A percentile compares a stretch with the other conserved stretches of the same genome.
phyloP scores from a whole-genome alignment of 2,797 vertebrate genomes.

The Hoplostethus mediterraneus region DNA sequence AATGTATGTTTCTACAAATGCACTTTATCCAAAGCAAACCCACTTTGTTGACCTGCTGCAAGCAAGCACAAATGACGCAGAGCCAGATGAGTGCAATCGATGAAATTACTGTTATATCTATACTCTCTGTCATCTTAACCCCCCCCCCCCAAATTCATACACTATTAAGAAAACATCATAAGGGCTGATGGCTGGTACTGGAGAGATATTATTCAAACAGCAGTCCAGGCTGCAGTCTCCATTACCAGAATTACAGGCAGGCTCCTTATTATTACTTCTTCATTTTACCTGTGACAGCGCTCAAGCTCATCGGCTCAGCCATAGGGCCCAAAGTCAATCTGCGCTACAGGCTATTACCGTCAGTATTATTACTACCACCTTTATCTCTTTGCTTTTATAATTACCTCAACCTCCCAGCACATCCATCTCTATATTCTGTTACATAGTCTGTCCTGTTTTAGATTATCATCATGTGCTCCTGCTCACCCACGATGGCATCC shows the following conservation, averaged over 20 bases:
- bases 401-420: slow-evolving; percentile 62
- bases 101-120: slow-evolving; percentile 7
- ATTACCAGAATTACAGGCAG: slow-evolving; percentile 65
- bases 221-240: slow-evolving; percentile 36
- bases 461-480: slow-evolving; percentile 19
- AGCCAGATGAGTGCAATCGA: slow-evolving; percentile 9
- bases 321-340: slow-evolving; percentile 66
- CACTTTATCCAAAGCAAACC: slow-evolving; percentile 10
- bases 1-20: slow-evolving; percentile 17
- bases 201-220: slow-evolving; percentile 45
- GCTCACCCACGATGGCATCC: slow-evolving; percentile 93
- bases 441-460: slow-evolving; percentile 23
- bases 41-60: neutral
- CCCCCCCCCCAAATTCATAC: slow-evolving; percentile 27
- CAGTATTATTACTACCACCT: slow-evolving; percentile 72
- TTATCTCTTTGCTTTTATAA: slow-evolving; percentile 70
- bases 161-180: slow-evolving; percentile 38
- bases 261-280: slow-evolving; percentile 59
- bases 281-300: slow-evolving; percentile 62
- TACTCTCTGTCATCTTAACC: slow-evolving; percentile 17
- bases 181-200: slow-evolving; percentile 29
- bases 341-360: slow-evolving; percentile 66
- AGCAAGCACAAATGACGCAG: slow-evolving; percentile 13
- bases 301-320: slow-evolving; percentile 43
- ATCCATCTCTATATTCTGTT: slow-evolving; percentile 42